Base-by-base conservation (phyloP, 1,140 invertebrate species). In the Maconellicoccus hirsutus region DNA sequence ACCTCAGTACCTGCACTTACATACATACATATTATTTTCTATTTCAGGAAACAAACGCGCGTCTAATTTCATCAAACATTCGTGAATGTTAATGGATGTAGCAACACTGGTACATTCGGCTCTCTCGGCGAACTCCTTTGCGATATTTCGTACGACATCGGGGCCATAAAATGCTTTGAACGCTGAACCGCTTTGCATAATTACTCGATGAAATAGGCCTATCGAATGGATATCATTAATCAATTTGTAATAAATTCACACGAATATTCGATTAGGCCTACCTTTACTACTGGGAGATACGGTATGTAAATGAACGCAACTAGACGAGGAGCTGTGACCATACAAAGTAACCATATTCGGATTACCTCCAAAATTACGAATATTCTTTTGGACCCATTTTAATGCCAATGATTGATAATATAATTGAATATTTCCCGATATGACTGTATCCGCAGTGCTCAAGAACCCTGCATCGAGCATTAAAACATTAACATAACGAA, bases 341-440 rank as follows among this genome's bases (percentile, higher is more conserved):
- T 81, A 77, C 22, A 83, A 73, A 1, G 83, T 84, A 10, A 84
- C 76, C 26, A 69, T 72, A 2, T 75, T 72, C 1, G 79, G 75
- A 74, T 84, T 79, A 21, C 83, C 82, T 2, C 82, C 16, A 76
- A 80, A 79, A 4, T 69, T n/a, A 1, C 70, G n/a, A 77, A 79
- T 77, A 79, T 84, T 76, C 74, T 77, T 72, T 74, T 79, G 59
- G 0, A 85, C 74, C 81, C 81, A 83, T 63, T 76, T 75, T 19
- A 83, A 70, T 1, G 76, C 79, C 25, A 79, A 75, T 21, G 77
- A 73, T 69, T 82, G 78, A 75, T 84, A 83, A 76, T 87, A 85
- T 0, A 89, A 76, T 0, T 85, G 88, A 75, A 83, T 86, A 80
- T 90, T 85, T 63, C 87, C 84, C 0, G 89, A 80, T 69, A 83